Percentiles rank a stretch among this genome's conserved stretches.
Evolutionary conservation across 2,113 vertebrate genomes (phyloP).

Genomic region (Sarotherodon lohbergeri): DNA sequence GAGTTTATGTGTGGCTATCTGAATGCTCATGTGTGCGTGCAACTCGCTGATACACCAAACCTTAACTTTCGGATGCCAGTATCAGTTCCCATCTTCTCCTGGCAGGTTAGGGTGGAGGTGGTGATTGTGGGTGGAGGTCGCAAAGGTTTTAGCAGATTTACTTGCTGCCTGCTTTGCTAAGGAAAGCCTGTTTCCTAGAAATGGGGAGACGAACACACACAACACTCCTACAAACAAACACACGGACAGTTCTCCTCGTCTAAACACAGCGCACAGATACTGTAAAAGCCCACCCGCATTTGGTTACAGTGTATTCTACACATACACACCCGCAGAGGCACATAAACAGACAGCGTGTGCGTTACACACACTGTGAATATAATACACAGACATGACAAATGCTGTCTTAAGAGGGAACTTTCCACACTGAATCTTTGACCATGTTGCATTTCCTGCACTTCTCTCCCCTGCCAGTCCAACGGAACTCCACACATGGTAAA

Average conservation of each 20-base stretch:
- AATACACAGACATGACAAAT: conserved; percentile 32
- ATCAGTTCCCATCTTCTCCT: conserved; percentile 52
- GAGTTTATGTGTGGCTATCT: conserved; percentile 3
- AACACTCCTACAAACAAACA: conserved; percentile 40
- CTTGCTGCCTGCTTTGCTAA: conserved; percentile 39
- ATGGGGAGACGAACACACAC: conserved; percentile 14
- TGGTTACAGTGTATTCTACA: conserved; percentile 8
- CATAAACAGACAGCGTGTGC: background rate
- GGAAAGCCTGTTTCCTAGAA: conserved; percentile 61
- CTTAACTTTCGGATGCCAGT: conserved; percentile 36
- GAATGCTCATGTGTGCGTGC: background rate
- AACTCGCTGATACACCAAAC: conserved; percentile 32
- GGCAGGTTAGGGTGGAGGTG: conserved; percentile 36
- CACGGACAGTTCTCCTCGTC: background rate
- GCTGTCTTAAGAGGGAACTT: conserved; percentile 63
- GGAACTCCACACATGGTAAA: conserved; percentile 58
- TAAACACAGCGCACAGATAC: conserved; percentile 14
- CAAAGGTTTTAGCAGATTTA: conserved; percentile 39
- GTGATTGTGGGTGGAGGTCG: conserved; percentile 42
- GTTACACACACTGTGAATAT: background rate
- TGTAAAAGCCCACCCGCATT: conserved; percentile 39
- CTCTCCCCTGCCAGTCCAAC: conserved; percentile 20
- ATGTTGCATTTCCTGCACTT: conserved; percentile 51
- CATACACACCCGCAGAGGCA: background rate
- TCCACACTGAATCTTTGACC: conserved; percentile 50